Evolutionary conservation across 2,113 vertebrate species (phyloP), one percentile per base, ranked within the genome.

Genomic region (Solenodon paradoxus): DNA sequence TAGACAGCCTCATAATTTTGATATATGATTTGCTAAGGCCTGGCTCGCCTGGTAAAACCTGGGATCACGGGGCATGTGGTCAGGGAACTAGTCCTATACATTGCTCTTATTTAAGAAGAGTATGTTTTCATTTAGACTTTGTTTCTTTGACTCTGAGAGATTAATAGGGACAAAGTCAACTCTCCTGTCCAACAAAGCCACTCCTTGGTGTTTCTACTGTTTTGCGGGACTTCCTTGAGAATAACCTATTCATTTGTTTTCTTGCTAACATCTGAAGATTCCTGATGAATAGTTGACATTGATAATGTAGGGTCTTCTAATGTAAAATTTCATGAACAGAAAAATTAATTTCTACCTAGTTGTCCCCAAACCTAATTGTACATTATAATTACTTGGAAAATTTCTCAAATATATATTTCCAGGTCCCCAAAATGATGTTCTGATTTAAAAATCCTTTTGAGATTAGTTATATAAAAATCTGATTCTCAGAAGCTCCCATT

Each of bases 81-180:
- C 38, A 20, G 16, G n/a, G 7, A n/a, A 28, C 0, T 12, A 42
- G 20, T 38, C 28, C 2, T 85, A 0, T n/a, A 13, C 28, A 6
- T 10, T 42, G 66, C 28, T 74, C 91, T 92, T 47, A 6, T 26
- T 75, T 7, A 63, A 69, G 17, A 93, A 47, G 32, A 75, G 17
- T 20, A 13, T 40, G 0, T 19, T 59, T 94, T 88, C 71, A 63
- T 59, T 66, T 81, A 69, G 38, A 51, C 1, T 51, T 22, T 55
- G 12, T 17, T 88, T 93, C 15, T 64, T 66, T 53, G 35, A 24
- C 0, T 57, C 32, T 32, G 81, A 17, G 32, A 53, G 66, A 79
- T 59, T 45, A 69, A 55, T 16, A 75, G 42, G 22, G 17, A 10
- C 77, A 35, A 16, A 26, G 3, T 42, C 40, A 40, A 10, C 32